A percentile compares a stretch with the other conserved stretches of the same genome.
Evolutionary conservation across 2,888 invertebrate genomes (phyloP).

Genomic region (Dolomedes plantarius): DNA sequence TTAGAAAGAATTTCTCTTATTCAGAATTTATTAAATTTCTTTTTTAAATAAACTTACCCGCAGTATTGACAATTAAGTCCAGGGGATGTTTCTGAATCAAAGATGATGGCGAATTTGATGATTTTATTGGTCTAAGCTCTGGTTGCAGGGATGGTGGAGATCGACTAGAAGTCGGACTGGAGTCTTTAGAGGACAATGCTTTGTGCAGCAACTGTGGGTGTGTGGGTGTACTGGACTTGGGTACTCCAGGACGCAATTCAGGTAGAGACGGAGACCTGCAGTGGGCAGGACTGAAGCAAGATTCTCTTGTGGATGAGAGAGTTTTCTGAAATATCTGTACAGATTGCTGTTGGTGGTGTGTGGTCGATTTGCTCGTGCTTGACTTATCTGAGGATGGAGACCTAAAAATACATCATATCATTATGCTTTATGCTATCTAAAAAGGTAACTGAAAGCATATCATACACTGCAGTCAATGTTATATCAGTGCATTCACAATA

Average conservation of each 20-base stretch:
- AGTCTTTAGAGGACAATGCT: background rate
- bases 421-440: too few species aligned
- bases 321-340: constrained; percentile 16
- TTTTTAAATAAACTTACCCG: too few species aligned
- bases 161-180: constrained; percentile 18
- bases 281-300: background rate
- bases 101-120: constrained; percentile 6
- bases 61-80: constrained; percentile 4
- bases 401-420: too few species aligned
- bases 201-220: constrained; percentile 5
- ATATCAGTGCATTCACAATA: too few species aligned
- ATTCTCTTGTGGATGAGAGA: constrained; percentile 15
- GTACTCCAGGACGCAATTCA: background rate
- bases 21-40: too few species aligned
- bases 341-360: constrained; percentile 10
- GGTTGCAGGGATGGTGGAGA: constrained; percentile 35
- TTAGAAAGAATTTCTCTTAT: too few species aligned
- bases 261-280: constrained; percentile 13
- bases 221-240: background rate
- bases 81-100: constrained; percentile 19
- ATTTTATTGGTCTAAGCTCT: constrained; percentile 27
- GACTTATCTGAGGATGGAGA: background rate
- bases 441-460: too few species aligned
- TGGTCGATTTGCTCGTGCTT: background rate
- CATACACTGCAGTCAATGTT: too few species aligned